Base-by-base conservation (phyloP, 2,797 vertebrate genomes). In the Micropoecilia bifurca region DNA sequence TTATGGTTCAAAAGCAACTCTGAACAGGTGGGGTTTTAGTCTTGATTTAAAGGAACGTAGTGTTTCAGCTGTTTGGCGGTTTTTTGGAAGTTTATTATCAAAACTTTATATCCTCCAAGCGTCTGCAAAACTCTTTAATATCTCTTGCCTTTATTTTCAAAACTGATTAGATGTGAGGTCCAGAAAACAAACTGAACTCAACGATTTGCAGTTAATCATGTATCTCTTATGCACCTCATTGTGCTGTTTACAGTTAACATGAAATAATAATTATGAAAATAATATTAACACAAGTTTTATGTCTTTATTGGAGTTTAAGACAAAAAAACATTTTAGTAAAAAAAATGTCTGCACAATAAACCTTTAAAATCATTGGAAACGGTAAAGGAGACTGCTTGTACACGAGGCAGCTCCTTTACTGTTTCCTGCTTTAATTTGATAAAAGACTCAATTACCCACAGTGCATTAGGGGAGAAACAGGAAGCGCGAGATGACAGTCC, bases 361-460 rank as follows among this genome's bases (percentile, higher is more conserved):
- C n/a, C 55, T 28, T 28, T 59, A 59, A 30, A 59, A 59, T 28
- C 10, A 59, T 5, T 7, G 20, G 20, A 22, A 50, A 8, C 20
- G 22, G 48, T 45, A 50, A 22, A 50, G 2, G 7, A 50, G 48
- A 8, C 20, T 6, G 9, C 10, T 28, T 41, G 48, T 12, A 50
- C 7, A 3, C 2, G 6, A 22, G 48, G 2, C 48, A 2, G 9
- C 10, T 28, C 9, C 28, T 61, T 33, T 14, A 20, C 30, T 3
- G 59, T 63, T 36, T 63, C 30, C 30, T 6, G 16, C 2, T 63
- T 63, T 36, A 3, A 14, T 18, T 33, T 30, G 0, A 18, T n/a
- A 16, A 39, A 1, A 6, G 48, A 76, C 86, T 87, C 76, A 88
- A 77, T 1, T 57, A 83, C 90, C 94, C 90, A 82, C 0, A 71